These are phyloP conservation scores for Pantelozetes paolii DNA, from an alignment of 2,888 invertebrate species.

Conservation along the genomic window DNA sequence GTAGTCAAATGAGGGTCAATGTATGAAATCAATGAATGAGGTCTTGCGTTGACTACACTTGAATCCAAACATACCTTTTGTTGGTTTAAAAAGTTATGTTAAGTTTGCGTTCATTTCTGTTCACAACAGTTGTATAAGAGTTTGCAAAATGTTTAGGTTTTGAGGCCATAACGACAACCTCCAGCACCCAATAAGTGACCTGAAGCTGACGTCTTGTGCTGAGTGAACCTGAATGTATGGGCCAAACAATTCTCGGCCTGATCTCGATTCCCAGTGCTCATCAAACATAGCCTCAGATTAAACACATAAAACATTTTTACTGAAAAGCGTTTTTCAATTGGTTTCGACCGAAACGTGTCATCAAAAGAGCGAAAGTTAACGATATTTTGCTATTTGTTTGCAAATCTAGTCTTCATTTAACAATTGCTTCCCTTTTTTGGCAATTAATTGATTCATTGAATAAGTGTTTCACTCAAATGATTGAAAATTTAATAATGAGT, in stretches of 20 bases:
- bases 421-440: no score
- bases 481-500: no score
- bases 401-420: neutral
- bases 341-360: slow-evolving; percentile 8
- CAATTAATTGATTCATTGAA: no score
- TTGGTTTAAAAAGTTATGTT: neutral
- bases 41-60: neutral
- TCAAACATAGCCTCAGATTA: slow-evolving; percentile 6
- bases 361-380: slow-evolving; percentile 1
- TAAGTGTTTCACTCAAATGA: no score
- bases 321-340: neutral
- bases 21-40: neutral
- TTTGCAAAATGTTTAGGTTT: neutral
- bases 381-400: neutral
- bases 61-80: neutral
- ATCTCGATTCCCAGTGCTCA: slow-evolving; percentile 7
- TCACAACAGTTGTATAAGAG: no score
- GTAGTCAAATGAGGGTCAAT: slow-evolving; percentile 4
- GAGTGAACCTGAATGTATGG: slow-evolving; percentile 16
- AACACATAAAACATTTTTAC: neutral
- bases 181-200: slow-evolving; percentile 16
- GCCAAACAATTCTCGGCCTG: slow-evolving; percentile 7
- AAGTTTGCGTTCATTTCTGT: neutral
- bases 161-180: slow-evolving; percentile 14
- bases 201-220: slow-evolving; percentile 6